Percentiles rank a stretch among this genome's conserved stretches.
phyloP scores from a whole-genome alignment of 2,113 vertebrate species.

The Propithecus coquereli region DNA sequence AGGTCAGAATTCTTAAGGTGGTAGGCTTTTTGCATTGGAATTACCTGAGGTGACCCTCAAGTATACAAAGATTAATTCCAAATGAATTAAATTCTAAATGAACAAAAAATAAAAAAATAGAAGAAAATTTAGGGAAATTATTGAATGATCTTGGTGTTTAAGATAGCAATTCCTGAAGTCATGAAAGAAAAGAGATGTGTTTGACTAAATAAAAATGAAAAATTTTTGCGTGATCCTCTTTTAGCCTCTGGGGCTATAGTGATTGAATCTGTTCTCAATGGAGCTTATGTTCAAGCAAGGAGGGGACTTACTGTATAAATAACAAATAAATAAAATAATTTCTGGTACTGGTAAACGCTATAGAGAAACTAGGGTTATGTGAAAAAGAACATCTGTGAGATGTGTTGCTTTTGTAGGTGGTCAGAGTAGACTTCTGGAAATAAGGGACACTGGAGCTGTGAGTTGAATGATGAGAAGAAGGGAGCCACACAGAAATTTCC shows the following conservation, averaged over 20 bases:
- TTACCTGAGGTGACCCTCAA: neutral
- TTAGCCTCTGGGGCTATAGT: neutral
- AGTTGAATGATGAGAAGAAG: neutral
- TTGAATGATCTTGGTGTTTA: neutral
- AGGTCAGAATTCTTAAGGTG: neutral
- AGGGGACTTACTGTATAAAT: neutral
- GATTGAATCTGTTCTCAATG: neutral
- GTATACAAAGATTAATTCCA: neutral
- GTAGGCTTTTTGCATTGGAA: neutral
- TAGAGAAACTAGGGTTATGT: neutral
- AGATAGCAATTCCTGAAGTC: neutral
- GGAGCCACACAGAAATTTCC: neutral
- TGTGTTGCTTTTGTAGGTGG: neutral
- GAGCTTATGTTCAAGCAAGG: neutral
- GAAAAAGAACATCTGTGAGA: neutral
- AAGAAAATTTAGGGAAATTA: neutral
- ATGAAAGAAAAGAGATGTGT: neutral
- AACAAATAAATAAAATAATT: neutral
- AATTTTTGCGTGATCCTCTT: neutral
- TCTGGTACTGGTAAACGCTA: neutral
- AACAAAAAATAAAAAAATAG: neutral
- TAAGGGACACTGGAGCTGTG: neutral
- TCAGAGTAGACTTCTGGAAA: neutral
- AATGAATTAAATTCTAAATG: slow-evolving; percentile 12
- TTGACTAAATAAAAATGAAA: neutral